Conservation (phyloP, 2,888 invertebrate genomes). For the Podabrus alpinus region DNA sequence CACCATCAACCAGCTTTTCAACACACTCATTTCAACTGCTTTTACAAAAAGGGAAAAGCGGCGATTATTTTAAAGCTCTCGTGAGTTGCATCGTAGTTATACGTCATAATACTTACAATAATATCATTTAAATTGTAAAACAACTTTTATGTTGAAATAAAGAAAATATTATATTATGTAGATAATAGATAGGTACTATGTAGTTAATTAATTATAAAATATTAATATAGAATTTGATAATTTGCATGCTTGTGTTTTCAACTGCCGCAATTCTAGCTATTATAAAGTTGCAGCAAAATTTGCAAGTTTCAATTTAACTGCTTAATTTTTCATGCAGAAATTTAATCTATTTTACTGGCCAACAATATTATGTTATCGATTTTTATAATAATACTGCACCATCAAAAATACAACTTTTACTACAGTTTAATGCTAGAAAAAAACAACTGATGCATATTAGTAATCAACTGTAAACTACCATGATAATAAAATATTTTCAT, state of each 20-base stretch:
- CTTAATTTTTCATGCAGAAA: not conserved
- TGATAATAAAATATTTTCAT: not conserved
- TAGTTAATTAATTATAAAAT: not conserved
- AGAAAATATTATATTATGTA: no score
- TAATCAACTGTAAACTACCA: not conserved
- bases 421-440: not conserved
- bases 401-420: not conserved
- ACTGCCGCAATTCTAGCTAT: constrained; percentile 10
- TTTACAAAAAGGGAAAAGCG: constrained; percentile 14
- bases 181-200: no score
- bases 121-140: not conserved
- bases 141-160: not conserved
- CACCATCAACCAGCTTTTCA: constrained; percentile 16
- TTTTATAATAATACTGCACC: not conserved
- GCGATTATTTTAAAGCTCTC: constrained; percentile 14
- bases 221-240: not conserved
- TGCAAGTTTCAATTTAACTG: not conserved
- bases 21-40: constrained; percentile 19
- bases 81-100: not conserved
- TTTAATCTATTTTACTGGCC: not conserved
- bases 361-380: not conserved
- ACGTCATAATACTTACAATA: not conserved
- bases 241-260: not conserved
- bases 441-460: not conserved
- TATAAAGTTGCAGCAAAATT: not conserved